phyloP scores from a whole-genome alignment of 2,888 invertebrate genomes.

The Epistrophella euchroma region DNA sequence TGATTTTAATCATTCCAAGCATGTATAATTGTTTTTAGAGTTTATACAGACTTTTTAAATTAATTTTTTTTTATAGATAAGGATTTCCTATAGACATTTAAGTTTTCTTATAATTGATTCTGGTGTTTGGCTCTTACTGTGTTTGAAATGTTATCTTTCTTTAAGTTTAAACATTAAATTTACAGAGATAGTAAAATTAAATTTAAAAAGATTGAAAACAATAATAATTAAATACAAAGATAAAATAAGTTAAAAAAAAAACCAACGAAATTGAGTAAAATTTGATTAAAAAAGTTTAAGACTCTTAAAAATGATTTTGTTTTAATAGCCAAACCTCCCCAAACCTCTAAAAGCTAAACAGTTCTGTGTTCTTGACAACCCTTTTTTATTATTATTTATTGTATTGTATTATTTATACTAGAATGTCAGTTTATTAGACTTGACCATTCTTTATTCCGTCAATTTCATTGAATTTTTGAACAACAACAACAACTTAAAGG shows the following conservation, averaged over 20 bases:
- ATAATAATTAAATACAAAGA: slow-evolving; percentile 3
- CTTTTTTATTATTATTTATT: too few relatives aligned
- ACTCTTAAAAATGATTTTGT: neutral
- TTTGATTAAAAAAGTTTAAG: neutral
- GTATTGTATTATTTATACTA: too few relatives aligned
- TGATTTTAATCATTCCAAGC: neutral
- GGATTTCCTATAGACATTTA: slow-evolving; percentile 24
- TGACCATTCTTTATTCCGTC: too few relatives aligned
- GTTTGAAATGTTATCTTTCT: slow-evolving; percentile 21
- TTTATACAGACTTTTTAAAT: neutral
- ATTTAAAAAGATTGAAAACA: neutral
- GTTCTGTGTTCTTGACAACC: slow-evolving; percentile 30
- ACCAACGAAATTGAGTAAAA: neutral
- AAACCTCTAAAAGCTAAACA: neutral
- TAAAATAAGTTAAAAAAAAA: neutral
- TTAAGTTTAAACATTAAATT: slow-evolving; percentile 30
- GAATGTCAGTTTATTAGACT: too few relatives aligned
- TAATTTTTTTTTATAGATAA: slow-evolving; percentile 9
- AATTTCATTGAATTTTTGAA: too few relatives aligned
- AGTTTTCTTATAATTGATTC: slow-evolving; percentile 59
- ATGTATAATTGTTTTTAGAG: neutral
- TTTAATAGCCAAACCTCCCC: neutral
- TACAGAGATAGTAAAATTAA: slow-evolving; percentile 45
- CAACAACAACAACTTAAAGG: too few relatives aligned
- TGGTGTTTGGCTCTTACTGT: slow-evolving; percentile 74